Conservation (phyloP, 2,797 vertebrate species). For the Smutsia temminckii region DNA sequence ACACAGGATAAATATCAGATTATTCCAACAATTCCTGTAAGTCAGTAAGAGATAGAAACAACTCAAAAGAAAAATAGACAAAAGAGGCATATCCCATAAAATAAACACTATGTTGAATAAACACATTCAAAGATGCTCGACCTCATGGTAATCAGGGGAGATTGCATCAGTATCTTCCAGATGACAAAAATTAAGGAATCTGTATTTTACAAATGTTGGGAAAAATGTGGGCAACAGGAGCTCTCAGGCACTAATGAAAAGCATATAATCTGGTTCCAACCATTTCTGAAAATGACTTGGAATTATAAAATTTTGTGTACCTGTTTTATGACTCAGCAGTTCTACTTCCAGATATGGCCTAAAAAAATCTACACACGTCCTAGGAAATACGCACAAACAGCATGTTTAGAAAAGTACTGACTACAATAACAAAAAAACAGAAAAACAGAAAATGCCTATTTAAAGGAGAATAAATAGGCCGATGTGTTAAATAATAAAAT, state of each 20-base stretch:
- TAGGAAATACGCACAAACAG: neutral
- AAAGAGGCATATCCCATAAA: neutral
- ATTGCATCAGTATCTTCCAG: neutral
- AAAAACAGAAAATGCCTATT: neutral
- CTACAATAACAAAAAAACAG: neutral
- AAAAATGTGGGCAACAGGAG: neutral
- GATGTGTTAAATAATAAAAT: constrained; percentile 2
- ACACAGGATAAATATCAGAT: neutral
- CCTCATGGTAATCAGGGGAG: neutral
- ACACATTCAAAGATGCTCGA: neutral
- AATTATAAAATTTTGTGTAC: neutral
- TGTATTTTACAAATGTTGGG: neutral
- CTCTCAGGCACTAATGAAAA: neutral
- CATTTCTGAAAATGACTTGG: neutral
- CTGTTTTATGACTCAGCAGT: neutral
- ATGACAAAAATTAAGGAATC: constrained; percentile 5
- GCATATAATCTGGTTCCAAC: neutral
- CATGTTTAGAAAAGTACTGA: neutral
- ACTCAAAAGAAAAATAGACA: neutral
- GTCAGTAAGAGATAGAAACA: neutral
- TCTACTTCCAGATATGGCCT: neutral
- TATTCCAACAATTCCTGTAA: neutral
- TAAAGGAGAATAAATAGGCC: neutral
- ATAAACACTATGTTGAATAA: neutral
- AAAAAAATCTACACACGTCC: neutral